Percentiles rank a stretch among this genome's conserved stretches.
These are phyloP conservation scores for Stramonita haemastoma DNA, from an alignment of 2,888 invertebrate genomes.

Conservation along the genomic window DNA sequence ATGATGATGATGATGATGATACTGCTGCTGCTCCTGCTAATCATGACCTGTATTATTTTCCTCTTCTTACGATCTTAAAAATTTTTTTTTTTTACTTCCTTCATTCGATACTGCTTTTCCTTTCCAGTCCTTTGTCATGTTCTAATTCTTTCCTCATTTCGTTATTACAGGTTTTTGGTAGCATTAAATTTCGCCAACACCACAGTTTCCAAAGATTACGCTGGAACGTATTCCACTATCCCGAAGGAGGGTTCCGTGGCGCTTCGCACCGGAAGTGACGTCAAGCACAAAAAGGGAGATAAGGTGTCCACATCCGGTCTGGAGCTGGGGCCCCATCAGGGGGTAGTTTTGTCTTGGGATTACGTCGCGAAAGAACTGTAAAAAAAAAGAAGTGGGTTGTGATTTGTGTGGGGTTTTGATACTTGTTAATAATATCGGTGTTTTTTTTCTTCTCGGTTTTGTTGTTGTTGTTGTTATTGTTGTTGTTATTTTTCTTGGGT, in stretches of 20 bases:
- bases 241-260: conserved; percentile 57
- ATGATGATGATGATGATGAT: no score
- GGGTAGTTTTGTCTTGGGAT: conserved; percentile 70
- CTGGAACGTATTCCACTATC: conserved; percentile 58
- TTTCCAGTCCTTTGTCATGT: background rate
- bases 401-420: background rate
- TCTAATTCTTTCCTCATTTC: background rate
- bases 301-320: conserved; percentile 55
- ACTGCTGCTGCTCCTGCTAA: no score
- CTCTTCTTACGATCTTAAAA: background rate
- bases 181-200: conserved; percentile 68
- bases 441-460: background rate
- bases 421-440: background rate
- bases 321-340: conserved; percentile 64
- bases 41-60: background rate
- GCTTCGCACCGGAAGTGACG: conserved; percentile 54
- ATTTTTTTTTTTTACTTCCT: background rate
- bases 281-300: conserved; percentile 52
- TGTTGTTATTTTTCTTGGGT: no score
- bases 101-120: background rate
- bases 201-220: conserved; percentile 59
- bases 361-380: conserved; percentile 67
- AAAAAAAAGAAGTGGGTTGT: background rate
- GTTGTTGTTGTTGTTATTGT: background rate
- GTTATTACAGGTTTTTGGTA: conserved; percentile 65